Conservation (phyloP, 2,113 vertebrate species). For the Corythornis cristatus region DNA sequence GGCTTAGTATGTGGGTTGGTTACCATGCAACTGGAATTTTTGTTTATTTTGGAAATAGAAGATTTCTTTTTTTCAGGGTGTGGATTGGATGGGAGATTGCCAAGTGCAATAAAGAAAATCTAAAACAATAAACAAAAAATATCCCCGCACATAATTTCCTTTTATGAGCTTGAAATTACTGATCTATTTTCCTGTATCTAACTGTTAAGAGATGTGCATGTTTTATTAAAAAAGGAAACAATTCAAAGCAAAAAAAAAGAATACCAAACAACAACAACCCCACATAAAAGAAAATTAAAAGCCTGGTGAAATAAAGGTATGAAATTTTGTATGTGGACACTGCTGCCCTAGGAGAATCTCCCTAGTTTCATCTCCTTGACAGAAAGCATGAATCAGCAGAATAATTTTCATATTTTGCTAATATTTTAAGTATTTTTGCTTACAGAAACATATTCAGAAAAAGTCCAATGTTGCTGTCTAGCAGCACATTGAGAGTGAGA, state of each 20-base stretch:
- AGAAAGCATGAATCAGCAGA: background rate
- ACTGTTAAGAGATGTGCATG: background rate
- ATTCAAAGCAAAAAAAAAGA: background rate
- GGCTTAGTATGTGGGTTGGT: background rate
- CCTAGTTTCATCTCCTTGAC: background rate
- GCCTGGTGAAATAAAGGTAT: background rate
- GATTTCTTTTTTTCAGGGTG: background rate
- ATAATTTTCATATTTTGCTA: background rate
- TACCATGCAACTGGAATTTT: conserved; percentile 35
- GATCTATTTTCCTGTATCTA: background rate
- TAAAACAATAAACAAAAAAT: conserved; percentile 20
- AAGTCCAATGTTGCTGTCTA: background rate
- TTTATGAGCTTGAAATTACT: background rate
- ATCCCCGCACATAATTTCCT: background rate
- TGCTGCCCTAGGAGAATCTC: background rate
- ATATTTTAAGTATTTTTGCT: background rate
- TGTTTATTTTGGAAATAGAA: conserved; percentile 33
- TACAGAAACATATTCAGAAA: background rate
- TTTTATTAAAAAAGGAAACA: background rate
- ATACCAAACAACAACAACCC: background rate
- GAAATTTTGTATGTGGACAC: background rate
- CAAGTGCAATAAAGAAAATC: conserved; percentile 12
- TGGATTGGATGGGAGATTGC: background rate
- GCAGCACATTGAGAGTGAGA: background rate
- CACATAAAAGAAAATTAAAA: background rate